A percentile compares a stretch with the other conserved stretches of the same genome.
Conservation (phyloP, 2,888 invertebrate species). For the Sycophila texana region DNA sequence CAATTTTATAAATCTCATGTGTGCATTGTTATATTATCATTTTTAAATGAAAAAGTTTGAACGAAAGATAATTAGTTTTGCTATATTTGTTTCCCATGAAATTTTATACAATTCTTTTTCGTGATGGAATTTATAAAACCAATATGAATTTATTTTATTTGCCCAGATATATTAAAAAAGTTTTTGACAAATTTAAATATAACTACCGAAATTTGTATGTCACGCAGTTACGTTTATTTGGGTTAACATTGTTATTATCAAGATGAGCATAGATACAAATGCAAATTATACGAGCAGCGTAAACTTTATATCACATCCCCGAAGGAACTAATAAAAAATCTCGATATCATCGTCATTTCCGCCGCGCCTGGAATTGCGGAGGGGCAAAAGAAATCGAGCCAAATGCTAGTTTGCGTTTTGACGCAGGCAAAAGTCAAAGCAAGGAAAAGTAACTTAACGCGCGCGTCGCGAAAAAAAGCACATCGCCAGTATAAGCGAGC, state of each 20-base stretch:
- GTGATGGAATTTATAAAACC: not conserved
- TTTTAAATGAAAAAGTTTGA: no score
- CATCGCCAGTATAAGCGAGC: not conserved
- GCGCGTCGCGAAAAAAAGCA: not conserved
- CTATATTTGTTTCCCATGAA: no score
- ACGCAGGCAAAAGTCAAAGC: conserved; percentile 17
- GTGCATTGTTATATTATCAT: no score
- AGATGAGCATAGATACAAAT: no score
- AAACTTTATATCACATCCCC: not conserved
- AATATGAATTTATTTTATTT: not conserved
- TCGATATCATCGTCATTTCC: conserved; percentile 19
- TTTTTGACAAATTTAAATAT: no score
- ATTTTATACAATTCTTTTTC: no score
- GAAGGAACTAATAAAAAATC: conserved; percentile 27
- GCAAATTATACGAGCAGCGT: not conserved
- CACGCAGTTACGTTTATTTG: not conserved
- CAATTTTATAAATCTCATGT: no score
- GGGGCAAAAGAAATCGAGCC: not conserved
- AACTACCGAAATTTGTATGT: no score
- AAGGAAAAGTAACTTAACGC: conserved; percentile 15
- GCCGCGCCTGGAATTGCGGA: not conserved
- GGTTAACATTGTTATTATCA: not conserved
- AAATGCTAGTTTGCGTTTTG: conserved; percentile 15
- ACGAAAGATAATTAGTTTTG: no score
- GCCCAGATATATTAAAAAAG: not conserved